A percentile compares a stretch with the other conserved stretches of the same genome.
Evolutionary conservation across 2,113 vertebrate species (phyloP).

Genomic region (Aplodontia rufa): DNA sequence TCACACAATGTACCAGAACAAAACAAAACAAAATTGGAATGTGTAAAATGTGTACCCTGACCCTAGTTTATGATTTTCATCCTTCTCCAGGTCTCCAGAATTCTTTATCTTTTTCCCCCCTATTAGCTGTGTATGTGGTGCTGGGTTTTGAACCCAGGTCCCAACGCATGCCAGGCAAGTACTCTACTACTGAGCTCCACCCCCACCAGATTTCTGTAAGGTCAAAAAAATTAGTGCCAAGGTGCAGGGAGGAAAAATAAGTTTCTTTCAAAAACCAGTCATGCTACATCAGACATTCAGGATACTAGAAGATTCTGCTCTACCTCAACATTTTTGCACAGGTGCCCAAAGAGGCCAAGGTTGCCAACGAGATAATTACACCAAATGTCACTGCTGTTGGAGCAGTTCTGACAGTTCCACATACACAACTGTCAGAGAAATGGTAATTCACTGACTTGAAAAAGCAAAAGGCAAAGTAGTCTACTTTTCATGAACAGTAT

Average conservation of each 20-base stretch:
- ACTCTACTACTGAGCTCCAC: no score
- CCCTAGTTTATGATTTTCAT: neutral
- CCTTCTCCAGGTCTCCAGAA: slow-evolving; percentile 32
- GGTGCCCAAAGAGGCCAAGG: neutral
- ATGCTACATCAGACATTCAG: neutral
- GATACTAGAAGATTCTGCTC: neutral
- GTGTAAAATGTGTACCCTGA: rapidly evolving
- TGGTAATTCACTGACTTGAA: neutral
- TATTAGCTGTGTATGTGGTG: no score
- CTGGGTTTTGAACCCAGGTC: no score
- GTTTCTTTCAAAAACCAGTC: slow-evolving; percentile 1
- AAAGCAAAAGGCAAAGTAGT: neutral
- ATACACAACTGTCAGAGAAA: neutral
- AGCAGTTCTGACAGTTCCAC: neutral
- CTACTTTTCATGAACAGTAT: neutral
- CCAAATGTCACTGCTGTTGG: slow-evolving; percentile 27
- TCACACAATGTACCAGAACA: neutral
- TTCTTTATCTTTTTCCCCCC: no score
- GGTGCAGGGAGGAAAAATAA: neutral
- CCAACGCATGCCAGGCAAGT: no score
- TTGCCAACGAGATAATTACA: neutral
- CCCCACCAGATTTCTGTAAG: no score
- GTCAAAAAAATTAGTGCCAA: neutral
- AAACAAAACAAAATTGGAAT: no score
- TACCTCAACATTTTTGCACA: neutral